Base-by-base conservation (phyloP, 2,888 invertebrate genomes). In the Calephelis perditalis region DNA sequence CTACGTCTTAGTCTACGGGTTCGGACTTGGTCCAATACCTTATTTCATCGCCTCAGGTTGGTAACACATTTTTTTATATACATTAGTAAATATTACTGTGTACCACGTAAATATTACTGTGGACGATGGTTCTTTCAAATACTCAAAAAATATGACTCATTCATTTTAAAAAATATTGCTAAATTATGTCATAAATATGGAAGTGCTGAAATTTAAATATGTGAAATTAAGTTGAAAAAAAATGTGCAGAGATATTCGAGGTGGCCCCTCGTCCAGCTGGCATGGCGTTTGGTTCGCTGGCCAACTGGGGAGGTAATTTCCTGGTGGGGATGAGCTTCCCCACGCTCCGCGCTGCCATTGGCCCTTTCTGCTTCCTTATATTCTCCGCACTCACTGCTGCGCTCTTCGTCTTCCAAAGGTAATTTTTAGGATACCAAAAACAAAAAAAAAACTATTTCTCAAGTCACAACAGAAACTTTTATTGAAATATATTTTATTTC, bases 301-400 rank as follows among this genome's bases (percentile, higher is more conserved):
- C 94, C 64, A 98, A 97, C 79, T 98, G 98, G 97, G 92, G 92
- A 0, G 96, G 96, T 55, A 98, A 98, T 89, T 96, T 98, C 79
- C 75, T 96, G 7, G 94, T 98, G 65, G 97, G 95, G 44, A 94
- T 97, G 92, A 87, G 92, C 26, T 96, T 97, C 84, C 94, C 94
- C 8, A 80, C 87, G 10, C 76, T 96, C 76, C 87, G 94, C 66
- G 81, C 78, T 12, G 71, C 82, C 43, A 92, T 96, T 67, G 95
- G 95, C 0, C 89, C 95, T 3, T 94, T 92, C 71, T 94, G 94
- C 7, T 97, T 97, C 78, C 82, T 96, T n/a, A 88, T 96, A 59
- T 97, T 96, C 84, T 92, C 94, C 0, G 80, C 74, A 0, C 71
- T 91, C 64, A 93, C 92, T 5, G 74, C 91, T 2, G 75, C 86